Evolutionary conservation across 1,140 invertebrate genomes (phyloP).

Genomic region (Procambarus clarkii): DNA sequence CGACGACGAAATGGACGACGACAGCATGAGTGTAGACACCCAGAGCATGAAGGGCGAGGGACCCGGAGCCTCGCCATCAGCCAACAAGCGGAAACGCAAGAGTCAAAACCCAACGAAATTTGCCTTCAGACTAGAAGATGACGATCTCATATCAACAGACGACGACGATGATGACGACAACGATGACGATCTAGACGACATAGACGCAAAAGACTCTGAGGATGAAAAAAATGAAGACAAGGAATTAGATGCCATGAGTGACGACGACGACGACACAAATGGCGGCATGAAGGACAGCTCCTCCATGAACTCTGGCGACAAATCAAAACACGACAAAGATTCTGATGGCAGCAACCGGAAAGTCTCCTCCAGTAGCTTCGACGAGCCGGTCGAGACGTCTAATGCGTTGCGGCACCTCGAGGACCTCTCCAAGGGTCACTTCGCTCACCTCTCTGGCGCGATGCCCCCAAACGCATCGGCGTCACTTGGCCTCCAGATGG

Average conservation of each 20-base stretch:
- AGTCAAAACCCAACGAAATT: conserved; percentile 93
- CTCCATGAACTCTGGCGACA: conserved; percentile 62
- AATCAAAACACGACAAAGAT: conserved; percentile 67
- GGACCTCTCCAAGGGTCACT: conserved; percentile 87
- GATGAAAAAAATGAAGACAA: conserved; percentile 72
- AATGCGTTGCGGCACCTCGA: conserved; percentile 87
- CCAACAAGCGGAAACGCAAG: conserved; percentile 88
- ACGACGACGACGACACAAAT: conserved; percentile 80
- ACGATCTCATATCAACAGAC: conserved; percentile 81
- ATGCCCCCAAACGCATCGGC: conserved; percentile 69
- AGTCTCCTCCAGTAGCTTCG: conserved; percentile 60
- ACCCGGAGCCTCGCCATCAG: conserved; percentile 74
- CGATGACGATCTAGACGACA: conserved; percentile 79
- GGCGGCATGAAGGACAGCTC: conserved; percentile 78
- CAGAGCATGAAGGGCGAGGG: conserved; percentile 79
- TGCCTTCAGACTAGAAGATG: conserved; percentile 78
- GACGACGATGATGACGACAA: conserved; percentile 75
- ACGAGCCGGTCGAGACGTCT: conserved; percentile 73
- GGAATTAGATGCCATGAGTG: conserved; percentile 78
- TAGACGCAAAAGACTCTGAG: conserved; percentile 78
- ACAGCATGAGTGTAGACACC: conserved; percentile 79
- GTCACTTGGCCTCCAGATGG: conserved; percentile 75
- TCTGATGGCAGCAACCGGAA: conserved; percentile 63
- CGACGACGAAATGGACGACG: conserved; percentile 77
- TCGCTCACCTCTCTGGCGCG: conserved; percentile 79